Conservation (phyloP, 1,140 invertebrate species). For the Scaptomyza graminum region DNA sequence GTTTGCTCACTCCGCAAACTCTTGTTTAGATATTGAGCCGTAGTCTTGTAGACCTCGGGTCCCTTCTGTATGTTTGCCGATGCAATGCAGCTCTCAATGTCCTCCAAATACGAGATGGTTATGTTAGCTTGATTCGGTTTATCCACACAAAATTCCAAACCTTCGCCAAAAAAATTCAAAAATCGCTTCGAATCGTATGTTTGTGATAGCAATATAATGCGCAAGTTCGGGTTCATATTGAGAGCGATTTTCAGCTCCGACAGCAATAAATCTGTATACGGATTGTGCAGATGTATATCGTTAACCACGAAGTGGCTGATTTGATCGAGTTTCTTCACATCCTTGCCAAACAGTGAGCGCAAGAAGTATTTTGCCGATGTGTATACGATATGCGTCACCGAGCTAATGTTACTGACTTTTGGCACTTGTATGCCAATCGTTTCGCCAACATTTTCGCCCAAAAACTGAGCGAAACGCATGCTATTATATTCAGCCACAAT, state of each 20-base stretch:
- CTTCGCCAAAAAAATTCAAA: constrained; percentile 61
- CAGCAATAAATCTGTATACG: constrained; percentile 95
- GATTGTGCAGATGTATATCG: constrained; percentile 96
- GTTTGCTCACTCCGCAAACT: constrained; percentile 47
- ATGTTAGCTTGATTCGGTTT: not conserved
- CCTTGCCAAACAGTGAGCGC: constrained; percentile 52
- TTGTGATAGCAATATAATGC: constrained; percentile 93
- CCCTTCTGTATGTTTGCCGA: constrained; percentile 32
- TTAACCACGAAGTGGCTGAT: constrained; percentile 95
- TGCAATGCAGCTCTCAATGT: constrained; percentile 46
- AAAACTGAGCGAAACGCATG: constrained; percentile 87
- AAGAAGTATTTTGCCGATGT: constrained; percentile 66
- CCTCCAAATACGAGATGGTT: constrained; percentile 47
- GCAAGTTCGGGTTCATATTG: constrained; percentile 88
- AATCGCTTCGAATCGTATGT: constrained; percentile 23
- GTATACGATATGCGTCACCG: constrained; percentile 57
- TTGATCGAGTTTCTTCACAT: constrained; percentile 83
- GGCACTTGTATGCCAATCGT: constrained; percentile 97
- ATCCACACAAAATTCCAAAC: constrained; percentile 26
- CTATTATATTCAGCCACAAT: constrained; percentile 66
- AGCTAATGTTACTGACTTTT: constrained; percentile 85
- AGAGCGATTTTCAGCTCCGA: constrained; percentile 92
- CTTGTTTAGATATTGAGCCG: constrained; percentile 85
- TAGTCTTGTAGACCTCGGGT: constrained; percentile 77
- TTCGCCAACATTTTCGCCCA: constrained; percentile 93